Base-by-base conservation (phyloP, 2,888 invertebrate genomes). In the Drosophila kanekoi region DNA sequence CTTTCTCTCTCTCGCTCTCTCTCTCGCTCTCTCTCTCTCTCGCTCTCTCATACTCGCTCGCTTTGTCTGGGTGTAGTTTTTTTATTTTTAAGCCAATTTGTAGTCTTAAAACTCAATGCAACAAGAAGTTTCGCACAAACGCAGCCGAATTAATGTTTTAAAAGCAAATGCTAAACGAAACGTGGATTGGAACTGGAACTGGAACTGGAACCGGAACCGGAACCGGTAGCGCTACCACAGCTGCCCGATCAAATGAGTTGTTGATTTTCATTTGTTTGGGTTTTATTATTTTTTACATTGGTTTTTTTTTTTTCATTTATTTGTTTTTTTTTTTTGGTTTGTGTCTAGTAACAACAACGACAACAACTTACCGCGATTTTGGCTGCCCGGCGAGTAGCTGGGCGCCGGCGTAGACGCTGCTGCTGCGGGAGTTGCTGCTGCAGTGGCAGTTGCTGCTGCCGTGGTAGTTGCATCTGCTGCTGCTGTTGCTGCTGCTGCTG, bases 321-420 rank as follows among this genome's bases (percentile, higher is more conserved):
- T 47, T 57, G 47, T 48, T 14, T 67, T 54, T 14, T 8, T 49
- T 41, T 35, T 43, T 38, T 47, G 9, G 41, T 33, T 59, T 63
- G 35, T 77, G 48, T 74, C 66, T 74, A 77, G 77, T 67, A 69
- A 80, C 80, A 76, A 76, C 75, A 76, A 76, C 75, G 78, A 69
- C 74, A 69, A 80, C 71, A 81, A 90, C 94, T 95, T 93, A 96
- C 97, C 97, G 95, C 96, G 94, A 93, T 94, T 94, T 91, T 95
- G 93, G 92, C 95, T 95, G 90, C 96, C 95, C 79, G 97, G 97
- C 86, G 97, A 97, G 92, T 95, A 94, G 70, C 95, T 95, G 90
- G 89, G 94, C 92, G 93, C 93, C 92, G 90, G 81, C 66, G 80
- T 72, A 38, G 81, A 68, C 33, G 77, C 60, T 58, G 94, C 93